These are phyloP conservation scores for Ligdia adustata DNA, from an alignment of 2,888 invertebrate genomes.

Conservation along the genomic window DNA sequence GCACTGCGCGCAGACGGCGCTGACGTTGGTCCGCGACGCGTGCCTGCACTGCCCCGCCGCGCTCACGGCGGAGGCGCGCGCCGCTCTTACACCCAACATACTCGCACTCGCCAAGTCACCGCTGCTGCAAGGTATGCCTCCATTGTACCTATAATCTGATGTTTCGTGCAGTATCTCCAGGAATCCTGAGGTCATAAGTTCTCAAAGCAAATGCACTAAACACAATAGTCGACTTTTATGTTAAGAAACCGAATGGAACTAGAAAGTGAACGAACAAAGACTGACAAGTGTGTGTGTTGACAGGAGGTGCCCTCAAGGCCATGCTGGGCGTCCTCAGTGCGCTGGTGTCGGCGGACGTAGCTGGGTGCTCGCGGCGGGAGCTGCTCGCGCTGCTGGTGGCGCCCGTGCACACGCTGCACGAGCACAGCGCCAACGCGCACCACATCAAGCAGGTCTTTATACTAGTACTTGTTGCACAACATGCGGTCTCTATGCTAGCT, in stretches of 20 bases:
- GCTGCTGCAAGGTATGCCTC: constrained; percentile 91
- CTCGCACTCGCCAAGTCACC: constrained; percentile 95
- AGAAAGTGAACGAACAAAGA: too few relatives aligned
- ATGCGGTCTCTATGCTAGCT: too few relatives aligned
- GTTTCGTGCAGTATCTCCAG: too few relatives aligned
- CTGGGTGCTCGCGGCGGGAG: constrained; percentile 91
- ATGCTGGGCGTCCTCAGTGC: constrained; percentile 97
- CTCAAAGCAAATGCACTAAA: too few relatives aligned
- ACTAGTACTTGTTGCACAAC: too few relatives aligned
- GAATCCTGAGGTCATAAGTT: too few relatives aligned
- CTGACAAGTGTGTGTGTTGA: too few relatives aligned
- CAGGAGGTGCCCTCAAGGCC: constrained; percentile 94
- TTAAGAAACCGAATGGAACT: too few relatives aligned
- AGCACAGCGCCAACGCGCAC: constrained; percentile 76
- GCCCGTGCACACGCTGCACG: constrained; percentile 83
- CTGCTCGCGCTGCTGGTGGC: constrained; percentile 90
- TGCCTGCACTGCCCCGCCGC: constrained; percentile 91
- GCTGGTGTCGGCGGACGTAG: constrained; percentile 92
- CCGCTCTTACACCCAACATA: constrained; percentile 92
- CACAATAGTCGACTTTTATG: too few relatives aligned
- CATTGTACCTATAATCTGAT: too few relatives aligned
- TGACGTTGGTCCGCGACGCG: constrained; percentile 92
- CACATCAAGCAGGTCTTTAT: constrained; percentile 86
- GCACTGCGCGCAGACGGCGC: constrained; percentile 97
- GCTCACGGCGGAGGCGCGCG: constrained; percentile 87